These are phyloP conservation scores for Rugalucina vietnamica DNA, from an alignment of 2,888 invertebrate genomes.

Conservation along the genomic window DNA sequence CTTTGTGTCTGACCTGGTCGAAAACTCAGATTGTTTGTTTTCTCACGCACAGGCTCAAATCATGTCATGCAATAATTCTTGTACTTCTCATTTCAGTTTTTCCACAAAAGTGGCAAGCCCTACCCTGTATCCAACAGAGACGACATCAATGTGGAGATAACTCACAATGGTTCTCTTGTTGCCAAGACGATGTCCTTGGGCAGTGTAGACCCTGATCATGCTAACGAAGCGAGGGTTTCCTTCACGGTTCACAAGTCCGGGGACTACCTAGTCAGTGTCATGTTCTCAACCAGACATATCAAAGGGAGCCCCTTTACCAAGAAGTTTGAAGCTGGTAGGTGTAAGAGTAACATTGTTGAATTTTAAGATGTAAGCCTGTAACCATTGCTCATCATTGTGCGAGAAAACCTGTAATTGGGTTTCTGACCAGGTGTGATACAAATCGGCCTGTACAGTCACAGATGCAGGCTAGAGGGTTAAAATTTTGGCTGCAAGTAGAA, in stretches of 20 bases:
- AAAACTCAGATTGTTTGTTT: no score
- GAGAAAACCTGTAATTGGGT: no score
- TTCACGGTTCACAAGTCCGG: conserved; percentile 97
- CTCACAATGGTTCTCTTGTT: conserved; percentile 92
- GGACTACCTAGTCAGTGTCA: conserved; percentile 93
- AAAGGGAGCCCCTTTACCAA: conserved; percentile 94
- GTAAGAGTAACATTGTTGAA: no score
- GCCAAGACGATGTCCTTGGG: conserved; percentile 94
- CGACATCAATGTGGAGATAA: conserved; percentile 93
- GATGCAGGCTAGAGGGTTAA: no score
- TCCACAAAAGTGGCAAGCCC: conserved; percentile 91
- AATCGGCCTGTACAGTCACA: no score
- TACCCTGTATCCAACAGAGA: conserved; percentile 95
- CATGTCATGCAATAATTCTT: no score
- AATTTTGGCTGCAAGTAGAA: no score
- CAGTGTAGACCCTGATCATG: conserved; percentile 92
- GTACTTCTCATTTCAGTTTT: conserved; percentile 79
- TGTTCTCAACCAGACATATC: conserved; percentile 91
- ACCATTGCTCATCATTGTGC: no score
- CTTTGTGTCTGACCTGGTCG: no score
- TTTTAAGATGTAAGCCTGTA: no score
- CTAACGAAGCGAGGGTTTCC: conserved; percentile 94
- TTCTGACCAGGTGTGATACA: no score
- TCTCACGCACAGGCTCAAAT: no score
- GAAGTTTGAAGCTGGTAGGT: conserved; percentile 89